These are phyloP conservation scores for Heteromurus nitidus DNA, from an alignment of 2,888 invertebrate species.

Conservation along the genomic window DNA sequence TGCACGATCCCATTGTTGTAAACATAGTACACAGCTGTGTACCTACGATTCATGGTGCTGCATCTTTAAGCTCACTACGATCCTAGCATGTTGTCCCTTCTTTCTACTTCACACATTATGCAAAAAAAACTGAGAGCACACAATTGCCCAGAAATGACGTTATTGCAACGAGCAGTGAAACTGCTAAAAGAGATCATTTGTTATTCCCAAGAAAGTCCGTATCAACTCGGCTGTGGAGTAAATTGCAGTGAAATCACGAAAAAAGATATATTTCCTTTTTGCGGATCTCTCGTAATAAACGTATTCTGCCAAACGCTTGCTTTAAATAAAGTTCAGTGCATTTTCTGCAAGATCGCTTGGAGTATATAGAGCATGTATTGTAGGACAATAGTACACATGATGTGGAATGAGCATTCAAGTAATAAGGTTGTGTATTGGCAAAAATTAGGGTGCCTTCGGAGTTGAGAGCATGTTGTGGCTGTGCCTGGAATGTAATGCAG, in stretches of 20 bases:
- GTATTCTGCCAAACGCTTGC: not conserved
- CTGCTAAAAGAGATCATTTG: conserved; percentile 15
- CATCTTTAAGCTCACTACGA: too few relatives aligned
- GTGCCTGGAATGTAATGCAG: conserved; percentile 14
- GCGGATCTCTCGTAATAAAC: not conserved
- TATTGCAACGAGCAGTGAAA: not conserved
- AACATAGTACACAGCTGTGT: too few relatives aligned
- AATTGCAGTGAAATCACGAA: conserved; percentile 5
- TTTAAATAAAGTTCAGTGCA: not conserved
- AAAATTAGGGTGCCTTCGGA: conserved; percentile 12
- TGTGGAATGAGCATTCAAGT: too few relatives aligned
- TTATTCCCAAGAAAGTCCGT: conserved; percentile 3
- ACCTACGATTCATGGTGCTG: too few relatives aligned
- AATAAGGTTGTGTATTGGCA: not conserved
- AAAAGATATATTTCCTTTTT: not conserved
- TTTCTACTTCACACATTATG: not conserved
- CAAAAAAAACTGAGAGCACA: too few relatives aligned
- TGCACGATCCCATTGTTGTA: too few relatives aligned
- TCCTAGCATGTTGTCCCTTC: conserved; percentile 6
- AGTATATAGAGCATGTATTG: not conserved
- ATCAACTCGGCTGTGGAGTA: conserved; percentile 8
- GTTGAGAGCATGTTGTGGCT: conserved; percentile 18
- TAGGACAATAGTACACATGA: not conserved
- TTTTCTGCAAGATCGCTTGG: too few relatives aligned
- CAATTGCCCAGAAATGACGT: not conserved